phyloP scores from a whole-genome alignment of 2,888 invertebrate genomes.

The Clitarchus hookeri region DNA sequence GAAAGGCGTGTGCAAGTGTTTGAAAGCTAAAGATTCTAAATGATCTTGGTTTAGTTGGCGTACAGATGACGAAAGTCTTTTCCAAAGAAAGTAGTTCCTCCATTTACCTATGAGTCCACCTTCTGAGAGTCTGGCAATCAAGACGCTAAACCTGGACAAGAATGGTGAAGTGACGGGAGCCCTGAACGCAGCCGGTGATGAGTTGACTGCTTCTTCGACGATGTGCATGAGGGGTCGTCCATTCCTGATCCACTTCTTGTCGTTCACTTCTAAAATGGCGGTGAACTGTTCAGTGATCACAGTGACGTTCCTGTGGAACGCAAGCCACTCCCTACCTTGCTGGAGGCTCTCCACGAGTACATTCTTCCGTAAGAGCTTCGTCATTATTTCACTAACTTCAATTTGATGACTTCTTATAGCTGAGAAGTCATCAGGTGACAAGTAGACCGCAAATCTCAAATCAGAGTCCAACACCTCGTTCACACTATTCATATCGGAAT shows the following conservation, averaged over 20 bases:
- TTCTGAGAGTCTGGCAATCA: neutral
- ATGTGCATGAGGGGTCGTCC: constrained; percentile 1
- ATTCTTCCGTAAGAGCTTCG: neutral
- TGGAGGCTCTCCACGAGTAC: neutral
- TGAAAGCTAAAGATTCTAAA: neutral
- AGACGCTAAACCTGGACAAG: neutral
- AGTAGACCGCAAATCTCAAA: neutral
- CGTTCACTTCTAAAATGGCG: neutral
- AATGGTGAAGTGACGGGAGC: neutral
- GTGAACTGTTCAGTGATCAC: neutral
- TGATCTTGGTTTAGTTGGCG: neutral
- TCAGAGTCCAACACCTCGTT: neutral
- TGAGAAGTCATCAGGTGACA: neutral
- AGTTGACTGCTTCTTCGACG: neutral
- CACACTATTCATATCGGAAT: neutral
- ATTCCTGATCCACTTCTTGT: neutral
- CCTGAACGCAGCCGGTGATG: neutral
- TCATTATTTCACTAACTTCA: neutral
- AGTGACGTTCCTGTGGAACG: neutral
- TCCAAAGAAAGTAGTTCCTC: neutral
- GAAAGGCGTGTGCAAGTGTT: neutral
- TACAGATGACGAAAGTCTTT: neutral
- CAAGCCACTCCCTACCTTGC: neutral
- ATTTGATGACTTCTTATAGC: neutral
- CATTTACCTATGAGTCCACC: neutral